These are phyloP conservation scores for Drosophila serrata DNA, from an alignment of 1,140 invertebrate species.

Conservation along the genomic window DNA sequence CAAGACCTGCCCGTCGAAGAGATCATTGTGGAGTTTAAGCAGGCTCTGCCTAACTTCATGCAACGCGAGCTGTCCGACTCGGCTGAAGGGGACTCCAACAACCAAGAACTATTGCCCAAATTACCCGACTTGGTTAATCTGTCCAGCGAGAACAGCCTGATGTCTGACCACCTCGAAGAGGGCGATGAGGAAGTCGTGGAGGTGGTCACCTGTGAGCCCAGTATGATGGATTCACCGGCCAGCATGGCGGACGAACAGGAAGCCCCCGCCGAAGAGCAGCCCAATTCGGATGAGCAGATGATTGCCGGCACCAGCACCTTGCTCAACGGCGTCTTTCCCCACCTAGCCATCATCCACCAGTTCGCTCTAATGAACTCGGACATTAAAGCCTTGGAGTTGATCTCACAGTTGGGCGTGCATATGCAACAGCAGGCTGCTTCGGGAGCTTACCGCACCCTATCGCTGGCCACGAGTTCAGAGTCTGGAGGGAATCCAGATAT, in stretches of 20 bases:
- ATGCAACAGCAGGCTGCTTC: conserved; percentile 76
- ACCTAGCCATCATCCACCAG: conserved; percentile 78
- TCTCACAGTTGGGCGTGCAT: conserved; percentile 79
- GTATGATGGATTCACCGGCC: conserved; percentile 48
- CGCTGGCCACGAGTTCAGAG: conserved; percentile 50
- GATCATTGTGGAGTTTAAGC: conserved; percentile 80
- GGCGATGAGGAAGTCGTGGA: conserved; percentile 63
- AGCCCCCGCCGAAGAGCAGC: not conserved
- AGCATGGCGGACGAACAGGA: conserved; percentile 42
- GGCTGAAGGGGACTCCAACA: not conserved
- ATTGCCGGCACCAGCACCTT: conserved; percentile 71
- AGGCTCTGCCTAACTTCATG: conserved; percentile 78
- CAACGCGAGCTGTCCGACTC: conserved; percentile 67
- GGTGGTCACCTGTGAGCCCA: conserved; percentile 65
- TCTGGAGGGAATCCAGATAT: not conserved
- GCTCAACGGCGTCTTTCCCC: conserved; percentile 73
- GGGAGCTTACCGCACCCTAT: conserved; percentile 63
- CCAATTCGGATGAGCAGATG: conserved; percentile 32
- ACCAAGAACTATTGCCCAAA: conserved; percentile 11
- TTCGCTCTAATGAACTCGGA: conserved; percentile 80
- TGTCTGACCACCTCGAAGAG: conserved; percentile 56
- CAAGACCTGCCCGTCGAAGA: conserved; percentile 70
- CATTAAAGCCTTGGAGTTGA: conserved; percentile 73
- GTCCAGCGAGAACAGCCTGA: conserved; percentile 73
- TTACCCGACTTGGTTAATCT: conserved; percentile 53